These are phyloP conservation scores for Phrynocephalus forsythii DNA, from an alignment of 2,797 vertebrate species.

Conservation along the genomic window DNA sequence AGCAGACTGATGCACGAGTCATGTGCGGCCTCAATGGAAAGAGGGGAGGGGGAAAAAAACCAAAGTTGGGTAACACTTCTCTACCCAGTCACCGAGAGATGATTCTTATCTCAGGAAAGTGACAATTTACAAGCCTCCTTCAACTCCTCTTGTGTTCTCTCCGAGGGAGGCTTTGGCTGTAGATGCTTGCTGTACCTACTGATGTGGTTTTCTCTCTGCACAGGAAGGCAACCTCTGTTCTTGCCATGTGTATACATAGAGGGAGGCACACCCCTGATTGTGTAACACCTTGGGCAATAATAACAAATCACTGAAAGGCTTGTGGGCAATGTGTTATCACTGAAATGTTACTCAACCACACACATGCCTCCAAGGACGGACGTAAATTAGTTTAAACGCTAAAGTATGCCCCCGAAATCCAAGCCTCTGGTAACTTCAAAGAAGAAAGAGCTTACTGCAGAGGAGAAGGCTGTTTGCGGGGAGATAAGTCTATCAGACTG, in stretches of 20 bases:
- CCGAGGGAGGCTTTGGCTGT: neutral
- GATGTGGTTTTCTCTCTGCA: conserved; percentile 24
- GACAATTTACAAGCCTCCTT: neutral
- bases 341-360: conserved; percentile 10
- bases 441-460: neutral
- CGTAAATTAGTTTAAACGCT: neutral
- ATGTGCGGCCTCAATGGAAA: neutral
- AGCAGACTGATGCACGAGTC: neutral
- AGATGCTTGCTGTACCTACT: neutral
- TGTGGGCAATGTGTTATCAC: neutral
- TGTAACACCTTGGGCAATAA: conserved; percentile 14
- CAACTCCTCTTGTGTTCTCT: neutral
- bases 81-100: neutral
- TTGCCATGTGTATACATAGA: neutral
- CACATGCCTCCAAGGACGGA: neutral
- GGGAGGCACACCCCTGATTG: neutral
- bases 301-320: conserved; percentile 14
- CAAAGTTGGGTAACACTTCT: neutral
- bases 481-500: neutral
- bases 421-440: neutral
- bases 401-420: neutral
- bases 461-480: neutral
- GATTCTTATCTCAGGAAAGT: neutral
- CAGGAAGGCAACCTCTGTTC: neutral
- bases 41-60: too few relatives aligned